Conservation (phyloP, 64 coral and sea anemone genomes). For the Porites lutea region DNA sequence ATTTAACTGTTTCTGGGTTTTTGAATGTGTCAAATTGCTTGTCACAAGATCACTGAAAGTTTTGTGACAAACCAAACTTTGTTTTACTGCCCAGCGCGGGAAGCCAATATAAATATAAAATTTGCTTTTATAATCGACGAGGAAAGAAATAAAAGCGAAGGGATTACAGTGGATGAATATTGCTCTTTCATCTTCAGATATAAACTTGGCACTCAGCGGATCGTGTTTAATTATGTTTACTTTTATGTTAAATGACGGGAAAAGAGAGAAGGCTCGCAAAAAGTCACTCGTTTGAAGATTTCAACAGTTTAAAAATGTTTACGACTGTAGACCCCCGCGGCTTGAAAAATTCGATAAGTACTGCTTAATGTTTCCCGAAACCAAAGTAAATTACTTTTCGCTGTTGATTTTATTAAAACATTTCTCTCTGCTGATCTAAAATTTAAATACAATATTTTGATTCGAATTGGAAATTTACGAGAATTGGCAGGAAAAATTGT, state of each 20-base stretch:
- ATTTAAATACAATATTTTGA: slow-evolving; percentile 57
- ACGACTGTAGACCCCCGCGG: slow-evolving; percentile 1
- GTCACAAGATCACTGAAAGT: not conserved
- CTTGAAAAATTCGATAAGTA: slow-evolving; percentile 43
- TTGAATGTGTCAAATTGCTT: not conserved
- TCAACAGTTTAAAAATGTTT: slow-evolving; percentile 29
- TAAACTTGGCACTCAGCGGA: not conserved
- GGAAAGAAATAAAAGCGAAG: not conserved
- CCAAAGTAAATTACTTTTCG: slow-evolving; percentile 55
- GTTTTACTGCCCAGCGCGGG: too few relatives aligned
- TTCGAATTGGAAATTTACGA: not conserved
- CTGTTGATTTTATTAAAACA: slow-evolving; percentile 53
- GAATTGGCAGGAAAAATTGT: not conserved
- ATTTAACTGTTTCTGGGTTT: not conserved
- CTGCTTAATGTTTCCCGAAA: slow-evolving; percentile 45
- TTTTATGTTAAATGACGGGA: not conserved
- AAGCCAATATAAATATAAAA: too few relatives aligned
- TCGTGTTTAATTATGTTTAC: slow-evolving; percentile 22
- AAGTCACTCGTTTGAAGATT: not conserved
- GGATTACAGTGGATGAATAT: not conserved
- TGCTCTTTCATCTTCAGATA: not conserved
- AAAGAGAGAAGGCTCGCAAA: not conserved
- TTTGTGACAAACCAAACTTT: not conserved
- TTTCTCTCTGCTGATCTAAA: slow-evolving; percentile 38
- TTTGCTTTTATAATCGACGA: not conserved